Percentiles rank a stretch among this genome's conserved stretches.
Evolutionary conservation across 2,888 invertebrate genomes (phyloP).

Genomic region (Epinotia demarniana): DNA sequence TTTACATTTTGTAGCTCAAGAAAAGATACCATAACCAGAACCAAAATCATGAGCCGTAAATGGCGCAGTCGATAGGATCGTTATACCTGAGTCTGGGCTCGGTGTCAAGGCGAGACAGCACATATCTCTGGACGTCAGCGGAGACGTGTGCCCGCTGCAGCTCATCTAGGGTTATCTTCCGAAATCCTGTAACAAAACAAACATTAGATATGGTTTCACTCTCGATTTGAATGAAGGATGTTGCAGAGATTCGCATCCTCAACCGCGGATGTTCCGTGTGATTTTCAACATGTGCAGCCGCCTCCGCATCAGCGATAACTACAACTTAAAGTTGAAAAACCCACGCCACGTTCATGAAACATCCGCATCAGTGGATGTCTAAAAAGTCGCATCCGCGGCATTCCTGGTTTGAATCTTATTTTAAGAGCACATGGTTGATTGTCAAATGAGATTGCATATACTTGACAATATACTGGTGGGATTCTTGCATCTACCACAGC

Average conservation of each 20-base stretch:
- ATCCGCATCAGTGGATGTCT: no score
- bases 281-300: no score
- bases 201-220: background rate
- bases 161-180: conserved; percentile 96
- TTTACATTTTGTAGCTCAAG: no score
- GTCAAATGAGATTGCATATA: background rate
- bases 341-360: no score
- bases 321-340: no score
- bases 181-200: conserved; percentile 86
- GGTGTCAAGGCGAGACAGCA: conserved; percentile 94
- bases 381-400: no score
- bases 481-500: background rate
- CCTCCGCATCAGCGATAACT: no score
- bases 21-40: no score
- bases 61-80: background rate
- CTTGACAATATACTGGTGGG: background rate
- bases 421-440: background rate
- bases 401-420: background rate
- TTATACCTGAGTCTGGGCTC: conserved; percentile 90
- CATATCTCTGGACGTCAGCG: conserved; percentile 97
- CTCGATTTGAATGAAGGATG: background rate
- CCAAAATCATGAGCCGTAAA: no score
- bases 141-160: conserved; percentile 95
- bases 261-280: no score
- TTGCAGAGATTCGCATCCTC: no score